Base-by-base conservation (phyloP, 2,888 invertebrate species). In the Apamea anceps region DNA sequence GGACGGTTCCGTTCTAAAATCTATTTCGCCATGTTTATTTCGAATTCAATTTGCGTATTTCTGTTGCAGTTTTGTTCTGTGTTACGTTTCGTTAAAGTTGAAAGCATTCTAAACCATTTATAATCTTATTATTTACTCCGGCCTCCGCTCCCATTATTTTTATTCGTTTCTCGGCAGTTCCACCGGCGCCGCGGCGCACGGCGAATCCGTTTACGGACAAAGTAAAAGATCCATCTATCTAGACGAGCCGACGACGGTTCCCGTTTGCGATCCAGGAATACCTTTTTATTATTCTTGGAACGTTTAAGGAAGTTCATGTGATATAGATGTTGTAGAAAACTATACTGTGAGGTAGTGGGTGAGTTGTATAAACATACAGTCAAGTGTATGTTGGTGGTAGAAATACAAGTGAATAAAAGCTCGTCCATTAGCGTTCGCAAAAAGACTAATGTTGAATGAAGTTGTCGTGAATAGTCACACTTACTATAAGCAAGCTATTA, bases 241-340 rank as follows among this genome's bases (percentile, higher is more conserved):
- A 70, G 79, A 75, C 74, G 83, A 80, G 42, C 72, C 79, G 73
- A 81, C 79, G 73, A 81, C 75, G 76, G 71, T 63, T 80, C 70
- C 67, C 79, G 79, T 86, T 87, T 82, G 72, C 72, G 70, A 81
- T 63, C 74, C 65, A 77, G 54, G 72, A 79, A 85, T 82, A 86
- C 76, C 83, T 81, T 81, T 82, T 85, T 85, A 86, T 82, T 86
- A 85, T 85, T 87, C 81, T 83, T 37, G 54, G 45, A 68, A 65
- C 81, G 75, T 85, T 80, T 68, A 68, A n/a, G 57, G n/a, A 60
- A n/a, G 68, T 79, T 79, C 62, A 79, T 82, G 68, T 80, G 62
- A 77, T 83, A 72, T 79, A 72, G 73, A 72, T 74, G 72, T 66
- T 32, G 54, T 62, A 77, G 7, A 51, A 60, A 79, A 72, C 68